Evolutionary conservation across 2,888 invertebrate genomes (phyloP), one percentile per base, ranked within the genome.

Genomic region (Galeopsomyia nigrocyanea): DNA sequence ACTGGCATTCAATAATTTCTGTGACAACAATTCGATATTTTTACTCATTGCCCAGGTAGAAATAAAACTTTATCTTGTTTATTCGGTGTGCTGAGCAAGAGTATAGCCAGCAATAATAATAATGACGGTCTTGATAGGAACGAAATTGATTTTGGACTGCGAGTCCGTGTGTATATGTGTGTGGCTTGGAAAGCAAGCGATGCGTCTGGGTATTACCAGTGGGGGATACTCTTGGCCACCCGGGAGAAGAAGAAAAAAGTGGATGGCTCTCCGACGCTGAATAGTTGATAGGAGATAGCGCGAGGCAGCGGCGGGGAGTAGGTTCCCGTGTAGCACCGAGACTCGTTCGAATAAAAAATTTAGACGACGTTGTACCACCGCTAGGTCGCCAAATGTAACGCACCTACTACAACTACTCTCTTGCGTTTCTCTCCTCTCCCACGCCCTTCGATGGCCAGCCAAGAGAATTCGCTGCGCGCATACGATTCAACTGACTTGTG

Each of bases 131-230:
- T 68, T 60, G 60, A 68, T 60, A 60, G 60, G 58, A 13, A 49
- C n/a, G 50, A 60, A 68, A 68, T 68, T 60, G 60, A 68, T 68
- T 68, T 68, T 67, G 39, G 60, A 31, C 50, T 46, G 46, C 51
- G 26, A 19, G 46, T 46, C 10, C 7, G 5, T 5, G 26, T 26
- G 26, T 26, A 26, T 9, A 39, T 5, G 31, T 3, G 3, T 31
- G 39, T 39, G 2, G 39, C 5, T 39, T 39, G 10, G 39, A 13
- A 7, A 39, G 39, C 39, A 39, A 39, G 39, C 13, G 39, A 39
- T 10, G 13, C 39, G 39, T 39, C 7, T 13, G 10, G 1, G 39
- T 39, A 39, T 39, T 7, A 39, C 7, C 39, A 39, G 39, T 39
- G 5, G 10, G 10, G 39, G 39, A 39, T 39, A 39, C 5, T 39